These are phyloP conservation scores for Spizaetus ornatus DNA, from an alignment of 2,113 vertebrate species.

Conservation along the genomic window DNA sequence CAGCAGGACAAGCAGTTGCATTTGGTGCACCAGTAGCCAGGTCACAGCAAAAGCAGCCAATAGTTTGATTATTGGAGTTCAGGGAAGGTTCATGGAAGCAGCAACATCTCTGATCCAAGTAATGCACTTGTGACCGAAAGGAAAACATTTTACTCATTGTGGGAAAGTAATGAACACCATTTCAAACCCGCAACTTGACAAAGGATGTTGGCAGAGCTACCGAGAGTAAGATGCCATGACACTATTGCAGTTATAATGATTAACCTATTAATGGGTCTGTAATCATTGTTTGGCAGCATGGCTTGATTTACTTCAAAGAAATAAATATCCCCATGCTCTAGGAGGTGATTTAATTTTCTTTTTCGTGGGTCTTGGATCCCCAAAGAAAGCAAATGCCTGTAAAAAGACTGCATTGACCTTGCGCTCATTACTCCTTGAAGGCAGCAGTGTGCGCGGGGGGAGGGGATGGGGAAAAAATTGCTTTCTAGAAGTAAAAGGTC, in stretches of 20 bases:
- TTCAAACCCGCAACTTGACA: constrained; percentile 82
- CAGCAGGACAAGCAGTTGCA: background rate
- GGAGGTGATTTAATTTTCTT: constrained; percentile 26
- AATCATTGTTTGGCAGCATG: background rate
- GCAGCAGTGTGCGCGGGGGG: background rate
- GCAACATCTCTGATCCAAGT: constrained; percentile 74
- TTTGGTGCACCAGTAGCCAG: constrained; percentile 50
- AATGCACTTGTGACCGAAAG: constrained; percentile 76
- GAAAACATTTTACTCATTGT: constrained; percentile 84
- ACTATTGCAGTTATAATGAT: constrained; percentile 70
- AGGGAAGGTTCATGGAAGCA: constrained; percentile 75
- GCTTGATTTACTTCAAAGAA: constrained; percentile 6
- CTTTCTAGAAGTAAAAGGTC: background rate
- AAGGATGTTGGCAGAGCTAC: constrained; percentile 81
- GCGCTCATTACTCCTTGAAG: background rate
- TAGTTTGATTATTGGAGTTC: constrained; percentile 78
- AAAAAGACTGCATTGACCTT: background rate
- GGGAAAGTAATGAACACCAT: constrained; percentile 84
- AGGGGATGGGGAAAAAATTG: background rate
- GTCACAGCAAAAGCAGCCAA: constrained; percentile 62
- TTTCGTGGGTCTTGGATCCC: background rate
- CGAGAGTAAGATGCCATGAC: constrained; percentile 79
- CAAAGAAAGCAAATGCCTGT: constrained; percentile 36
- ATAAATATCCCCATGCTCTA: background rate
- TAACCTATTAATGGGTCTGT: constrained; percentile 39